Base-by-base conservation (phyloP, 2,888 invertebrate species). In the Polylopha cassiicola region DNA sequence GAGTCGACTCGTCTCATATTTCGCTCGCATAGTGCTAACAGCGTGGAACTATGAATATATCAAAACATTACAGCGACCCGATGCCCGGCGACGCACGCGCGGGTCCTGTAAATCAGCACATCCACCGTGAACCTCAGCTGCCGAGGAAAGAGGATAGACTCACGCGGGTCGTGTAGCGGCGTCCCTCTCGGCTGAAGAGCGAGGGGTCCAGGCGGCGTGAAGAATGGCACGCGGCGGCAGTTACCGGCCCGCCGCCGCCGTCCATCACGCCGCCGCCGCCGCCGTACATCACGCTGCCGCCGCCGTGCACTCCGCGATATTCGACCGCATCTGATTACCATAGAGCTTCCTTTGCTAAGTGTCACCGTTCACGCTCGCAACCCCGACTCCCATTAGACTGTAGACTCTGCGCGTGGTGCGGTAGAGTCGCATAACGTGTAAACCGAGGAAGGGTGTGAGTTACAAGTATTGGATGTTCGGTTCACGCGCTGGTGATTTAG, bases 401-500 rank as follows among this genome's bases (percentile, higher is more conserved):
- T 14, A 9, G 9, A 16, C 27, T 16, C 8, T 18, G 31, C 7
- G 2, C 2, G 2, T 2, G 3, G 4, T 1, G 2, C 7, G 15
- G 15, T 17, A 45, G 24, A 26, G 27, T 32, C 10, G 22, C 33
- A 14, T 39, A 10, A 30, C 22, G 31, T 14, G 17, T 24, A 31
- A 18, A 10, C 24, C 23, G 6, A 30, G 20, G 6, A 22, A 24
- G 28, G 36, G 42, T 43, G 34, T 43, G 37, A 43, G 43, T 43
- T 39, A 38, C 29, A 34, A 42, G 45, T 32, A 39, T 36, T 48
- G 45, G 48, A 53, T 50, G 44, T 43, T 34, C 29, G 43, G 46
- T 51, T 50, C 50, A 50, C 45, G 44, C 46, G 46, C 43, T 39
- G 33, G 47, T 51, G 48, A 51, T 46, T 51, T 51, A 49, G 44